A percentile compares a stretch with the other conserved stretches of the same genome.
phyloP scores from a whole-genome alignment of 2,888 invertebrate genomes.

The Agrotis clavis region DNA sequence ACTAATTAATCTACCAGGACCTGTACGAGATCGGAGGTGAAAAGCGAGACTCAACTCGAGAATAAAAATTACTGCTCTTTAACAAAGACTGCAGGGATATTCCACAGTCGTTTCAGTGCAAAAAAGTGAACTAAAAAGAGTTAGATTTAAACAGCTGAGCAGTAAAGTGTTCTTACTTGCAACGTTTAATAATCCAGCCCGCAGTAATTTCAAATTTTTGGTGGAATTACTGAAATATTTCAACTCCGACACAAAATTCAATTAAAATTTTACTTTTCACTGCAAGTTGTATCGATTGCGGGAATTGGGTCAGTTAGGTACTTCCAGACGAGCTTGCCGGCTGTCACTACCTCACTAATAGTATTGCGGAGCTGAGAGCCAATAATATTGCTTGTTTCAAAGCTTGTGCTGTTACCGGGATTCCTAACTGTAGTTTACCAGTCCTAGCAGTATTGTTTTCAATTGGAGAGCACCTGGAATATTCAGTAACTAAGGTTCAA shows the following conservation, averaged over 20 bases:
- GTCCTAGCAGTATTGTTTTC: constrained; percentile 25
- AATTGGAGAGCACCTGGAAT: constrained; percentile 8
- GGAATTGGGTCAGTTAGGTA: constrained; percentile 47
- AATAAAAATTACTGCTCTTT: constrained; percentile 1
- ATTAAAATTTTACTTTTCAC: constrained; percentile 55
- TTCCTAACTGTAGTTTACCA: constrained; percentile 6
- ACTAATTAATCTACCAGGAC: not conserved
- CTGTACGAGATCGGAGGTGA: not conserved
- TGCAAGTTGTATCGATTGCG: constrained; percentile 38
- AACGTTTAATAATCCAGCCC: not conserved
- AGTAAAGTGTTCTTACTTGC: not conserved
- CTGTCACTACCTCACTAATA: constrained; percentile 54
- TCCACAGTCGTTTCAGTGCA: not conserved
- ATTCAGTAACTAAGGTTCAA: not conserved
- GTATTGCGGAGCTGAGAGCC: constrained; percentile 32
- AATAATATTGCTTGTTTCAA: constrained; percentile 38
- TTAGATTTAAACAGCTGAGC: constrained; percentile 2
- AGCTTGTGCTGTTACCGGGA: constrained; percentile 25
- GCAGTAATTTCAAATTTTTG: constrained; percentile 24
- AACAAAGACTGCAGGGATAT: not conserved
- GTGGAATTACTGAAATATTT: constrained; percentile 33
- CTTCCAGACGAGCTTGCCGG: constrained; percentile 33
- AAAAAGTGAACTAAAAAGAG: not conserved
- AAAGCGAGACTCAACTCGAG: not conserved
- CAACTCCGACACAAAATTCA: constrained; percentile 33